Evolutionary conservation across 1,140 invertebrate species (phyloP), one percentile per base, ranked within the genome.

Genomic region (Vollenhovia emeryi): DNA sequence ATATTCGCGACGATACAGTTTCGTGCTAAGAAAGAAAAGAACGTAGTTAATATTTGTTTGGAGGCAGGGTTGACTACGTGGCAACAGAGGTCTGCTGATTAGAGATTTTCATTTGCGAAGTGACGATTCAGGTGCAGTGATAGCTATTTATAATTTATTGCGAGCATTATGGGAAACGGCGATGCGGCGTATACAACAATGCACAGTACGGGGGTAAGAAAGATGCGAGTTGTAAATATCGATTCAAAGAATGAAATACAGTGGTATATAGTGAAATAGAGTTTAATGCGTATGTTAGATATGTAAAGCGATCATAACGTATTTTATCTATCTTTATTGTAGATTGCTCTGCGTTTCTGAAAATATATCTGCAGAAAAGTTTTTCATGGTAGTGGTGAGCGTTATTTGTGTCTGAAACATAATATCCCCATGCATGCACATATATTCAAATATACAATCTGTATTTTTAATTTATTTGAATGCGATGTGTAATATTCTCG

Each of bases 121-220:
- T 91, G 66, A 89, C 71, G 55, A 84, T 85, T 60, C 13, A 83
- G 76, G n/a, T 18, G 80, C 85, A 88, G 87, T 85, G 91, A 86
- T 76, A 92, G 86, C 85, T 91, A 91, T 92, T 92, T 93, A 92
- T 93, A 93, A 93, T 93, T 93, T 93, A 93, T 92, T 93, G 92
- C 86, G 71, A 30, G 88, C 33, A 89, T 88, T 88, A 89, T 57
- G 69, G 85, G 24, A 64, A 87, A 5, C 11, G 18, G 30, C 6
- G 24, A 36, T 24, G 4, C 15, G 15, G 8, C 24, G 3, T 45
- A 15, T 18, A 87, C 83, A 62, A 87, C 69, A 86, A 84, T 88
- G 50, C 27, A 15, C 24, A 88, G 68, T 71, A 64, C 73, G 64
- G 13, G 15, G 6, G 30, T 80, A 60, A 83, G 52, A 24, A 62